Conservation (phyloP, 2,113 vertebrate species). For the Argyrosomus japonicus region DNA sequence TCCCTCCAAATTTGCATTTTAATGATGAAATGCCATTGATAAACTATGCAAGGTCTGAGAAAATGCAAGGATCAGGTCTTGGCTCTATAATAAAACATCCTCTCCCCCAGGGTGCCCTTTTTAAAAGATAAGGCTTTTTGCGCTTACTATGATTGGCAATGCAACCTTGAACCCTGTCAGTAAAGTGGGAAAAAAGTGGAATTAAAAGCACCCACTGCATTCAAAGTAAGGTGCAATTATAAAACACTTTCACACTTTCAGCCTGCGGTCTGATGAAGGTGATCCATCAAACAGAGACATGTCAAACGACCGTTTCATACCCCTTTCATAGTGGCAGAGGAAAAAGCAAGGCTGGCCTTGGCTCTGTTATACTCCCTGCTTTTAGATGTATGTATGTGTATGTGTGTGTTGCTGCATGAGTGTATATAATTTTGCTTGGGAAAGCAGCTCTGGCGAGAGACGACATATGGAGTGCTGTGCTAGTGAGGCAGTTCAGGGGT, state of each 20-base stretch:
- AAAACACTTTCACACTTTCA: slow-evolving; percentile 50
- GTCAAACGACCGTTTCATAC: slow-evolving; percentile 51
- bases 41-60: background rate
- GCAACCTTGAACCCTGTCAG: slow-evolving; percentile 49
- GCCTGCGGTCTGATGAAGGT: slow-evolving; percentile 54
- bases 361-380: slow-evolving; percentile 15
- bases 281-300: slow-evolving; percentile 67
- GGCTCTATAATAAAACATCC: slow-evolving; percentile 23
- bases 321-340: slow-evolving; percentile 42
- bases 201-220: slow-evolving; percentile 42
- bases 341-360: slow-evolving; percentile 50
- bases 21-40: background rate
- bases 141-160: slow-evolving; percentile 44
- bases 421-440: slow-evolving; percentile 23
- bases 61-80: slow-evolving; percentile 7
- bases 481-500: slow-evolving; percentile 19
- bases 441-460: slow-evolving; percentile 16
- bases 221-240: slow-evolving; percentile 52
- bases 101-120: background rate
- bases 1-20: background rate
- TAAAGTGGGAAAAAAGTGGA: slow-evolving; percentile 21
- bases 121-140: slow-evolving; percentile 18
- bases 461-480: slow-evolving; percentile 27
- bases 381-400: slow-evolving; percentile 7
- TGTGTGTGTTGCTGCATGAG: slow-evolving; percentile 9